phyloP scores from a whole-genome alignment of 2,797 vertebrate species.

The Decapterus maruadsi region DNA sequence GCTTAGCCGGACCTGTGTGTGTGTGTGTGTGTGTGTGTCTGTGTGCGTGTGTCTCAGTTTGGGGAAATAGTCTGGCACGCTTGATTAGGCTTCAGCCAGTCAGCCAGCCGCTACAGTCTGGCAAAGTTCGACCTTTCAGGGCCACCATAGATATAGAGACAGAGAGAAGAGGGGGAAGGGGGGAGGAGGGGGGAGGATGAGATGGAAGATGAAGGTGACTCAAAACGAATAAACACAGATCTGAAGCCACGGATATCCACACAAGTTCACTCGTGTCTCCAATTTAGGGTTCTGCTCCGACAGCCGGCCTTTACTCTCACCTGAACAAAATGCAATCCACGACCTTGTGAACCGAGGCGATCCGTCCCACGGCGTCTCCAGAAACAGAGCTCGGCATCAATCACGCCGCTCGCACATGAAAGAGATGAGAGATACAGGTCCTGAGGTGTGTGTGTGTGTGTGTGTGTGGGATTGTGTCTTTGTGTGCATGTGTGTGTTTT shows the following conservation, averaged over 20 bases:
- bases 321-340: constrained; percentile 59
- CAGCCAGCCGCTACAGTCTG: constrained; percentile 70
- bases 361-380: constrained; percentile 29
- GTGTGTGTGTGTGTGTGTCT: constrained; percentile 29
- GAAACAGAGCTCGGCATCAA: constrained; percentile 35
- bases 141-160: constrained; percentile 56
- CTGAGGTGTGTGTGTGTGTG: neutral
- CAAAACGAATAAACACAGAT: constrained; percentile 48
- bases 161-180: neutral
- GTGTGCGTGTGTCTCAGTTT: constrained; percentile 52
- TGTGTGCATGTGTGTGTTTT: too few species aligned
- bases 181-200: constrained; percentile 2
- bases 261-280: constrained; percentile 40
- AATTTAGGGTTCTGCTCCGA: constrained; percentile 52
- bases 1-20: constrained; percentile 47
- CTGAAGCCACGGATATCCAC: constrained; percentile 26
- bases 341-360: constrained; percentile 47
- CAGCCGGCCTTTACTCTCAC: constrained; percentile 63
- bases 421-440: constrained; percentile 1
- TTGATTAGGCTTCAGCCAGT: constrained; percentile 78
- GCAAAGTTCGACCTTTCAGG: constrained; percentile 80
- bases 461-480: too few species aligned
- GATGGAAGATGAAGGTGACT: constrained; percentile 48
- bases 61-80: constrained; percentile 76
- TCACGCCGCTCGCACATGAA: constrained; percentile 15